A percentile compares a stretch with the other conserved stretches of the same genome.
Evolutionary conservation across 2,113 vertebrate species (phyloP).

Genomic region (Chitala chitala): DNA sequence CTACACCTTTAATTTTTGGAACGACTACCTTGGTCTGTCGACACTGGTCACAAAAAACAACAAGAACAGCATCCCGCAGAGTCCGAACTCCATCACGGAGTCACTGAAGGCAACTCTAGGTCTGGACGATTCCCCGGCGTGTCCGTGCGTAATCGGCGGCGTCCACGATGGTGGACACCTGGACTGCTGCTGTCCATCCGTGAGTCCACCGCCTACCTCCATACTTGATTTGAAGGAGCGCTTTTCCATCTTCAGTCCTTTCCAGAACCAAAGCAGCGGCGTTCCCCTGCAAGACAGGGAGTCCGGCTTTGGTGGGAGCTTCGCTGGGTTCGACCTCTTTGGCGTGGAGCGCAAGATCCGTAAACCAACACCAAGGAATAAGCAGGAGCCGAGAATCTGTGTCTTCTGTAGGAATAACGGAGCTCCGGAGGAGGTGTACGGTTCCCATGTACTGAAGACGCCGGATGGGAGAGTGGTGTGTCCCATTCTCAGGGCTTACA

Average conservation of each 20-base stretch:
- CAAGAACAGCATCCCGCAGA: conserved; percentile 57
- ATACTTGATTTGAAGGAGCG: conserved; percentile 67
- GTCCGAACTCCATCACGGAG: conserved; percentile 72
- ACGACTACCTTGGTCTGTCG: conserved; percentile 73
- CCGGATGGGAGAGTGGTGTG: conserved; percentile 72
- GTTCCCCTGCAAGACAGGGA: conserved; percentile 57
- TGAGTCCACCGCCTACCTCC: conserved; percentile 60
- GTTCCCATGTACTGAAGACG: conserved; percentile 73
- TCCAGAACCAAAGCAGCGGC: conserved; percentile 55
- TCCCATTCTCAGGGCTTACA: conserved; percentile 71
- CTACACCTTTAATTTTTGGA: conserved; percentile 79
- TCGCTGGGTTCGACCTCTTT: conserved; percentile 64
- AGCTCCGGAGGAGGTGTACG: conserved; percentile 72
- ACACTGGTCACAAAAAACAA: conserved; percentile 66
- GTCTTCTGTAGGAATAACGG: conserved; percentile 78
- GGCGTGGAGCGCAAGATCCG: conserved; percentile 65
- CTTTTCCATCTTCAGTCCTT: conserved; percentile 66
- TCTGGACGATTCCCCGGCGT: conserved; percentile 60
- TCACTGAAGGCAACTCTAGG: conserved; percentile 72
- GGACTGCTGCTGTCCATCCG: conserved; percentile 61
- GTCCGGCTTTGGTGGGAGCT: conserved; percentile 54
- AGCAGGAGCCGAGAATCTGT: conserved; percentile 74
- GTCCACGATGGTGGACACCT: conserved; percentile 53
- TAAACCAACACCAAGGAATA: conserved; percentile 56
- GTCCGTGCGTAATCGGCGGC: conserved; percentile 56